Percentiles rank a stretch among this genome's conserved stretches.
These are phyloP conservation scores for Blastomussa wellsi DNA, from an alignment of 92 coral and sea anemone genomes.

Conservation along the genomic window DNA sequence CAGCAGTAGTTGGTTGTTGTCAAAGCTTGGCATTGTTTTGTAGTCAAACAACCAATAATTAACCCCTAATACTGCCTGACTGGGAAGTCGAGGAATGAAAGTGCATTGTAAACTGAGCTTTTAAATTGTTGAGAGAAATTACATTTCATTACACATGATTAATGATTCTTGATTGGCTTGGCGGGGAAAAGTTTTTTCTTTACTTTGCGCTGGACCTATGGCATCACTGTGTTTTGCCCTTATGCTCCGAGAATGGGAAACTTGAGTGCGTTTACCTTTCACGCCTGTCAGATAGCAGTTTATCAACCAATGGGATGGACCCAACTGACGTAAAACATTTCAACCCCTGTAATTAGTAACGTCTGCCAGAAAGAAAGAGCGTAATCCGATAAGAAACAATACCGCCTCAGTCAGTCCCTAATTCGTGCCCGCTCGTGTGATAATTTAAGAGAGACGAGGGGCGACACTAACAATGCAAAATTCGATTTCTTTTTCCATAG, in stretches of 20 bases:
- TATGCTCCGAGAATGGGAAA: slow-evolving; percentile 51
- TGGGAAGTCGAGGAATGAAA: slow-evolving; percentile 40
- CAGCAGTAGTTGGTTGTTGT: slow-evolving; percentile 5
- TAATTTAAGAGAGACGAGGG: slow-evolving; percentile 28
- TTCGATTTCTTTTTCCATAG: slow-evolving; percentile 91
- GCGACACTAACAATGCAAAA: slow-evolving; percentile 76
- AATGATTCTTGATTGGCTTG: slow-evolving; percentile 71
- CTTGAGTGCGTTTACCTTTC: slow-evolving; percentile 75
- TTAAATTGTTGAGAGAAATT: slow-evolving; percentile 53
- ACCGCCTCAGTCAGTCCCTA: slow-evolving; percentile 33
- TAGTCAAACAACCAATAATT: slow-evolving; percentile 2
- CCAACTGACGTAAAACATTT: slow-evolving; percentile 64
- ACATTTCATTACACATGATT: slow-evolving; percentile 55
- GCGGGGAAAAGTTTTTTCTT: slow-evolving; percentile 55
- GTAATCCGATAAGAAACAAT: slow-evolving; percentile 97
- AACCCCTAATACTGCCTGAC: slow-evolving; percentile 44
- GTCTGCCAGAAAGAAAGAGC: slow-evolving; percentile 63
- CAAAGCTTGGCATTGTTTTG: slow-evolving; percentile 7
- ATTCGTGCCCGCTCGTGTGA: slow-evolving; percentile 48
- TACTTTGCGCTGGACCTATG: slow-evolving; percentile 6
- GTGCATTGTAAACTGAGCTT: slow-evolving; percentile 36
- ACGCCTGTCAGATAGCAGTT: slow-evolving; percentile 70
- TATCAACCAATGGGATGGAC: slow-evolving; percentile 77
- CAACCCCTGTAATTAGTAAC: slow-evolving; percentile 80
- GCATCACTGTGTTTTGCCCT: slow-evolving; percentile 22